Percentiles rank a stretch among this genome's conserved stretches.
Conservation (phyloP, 2,888 invertebrate genomes). For the Stenodera caucasica region DNA sequence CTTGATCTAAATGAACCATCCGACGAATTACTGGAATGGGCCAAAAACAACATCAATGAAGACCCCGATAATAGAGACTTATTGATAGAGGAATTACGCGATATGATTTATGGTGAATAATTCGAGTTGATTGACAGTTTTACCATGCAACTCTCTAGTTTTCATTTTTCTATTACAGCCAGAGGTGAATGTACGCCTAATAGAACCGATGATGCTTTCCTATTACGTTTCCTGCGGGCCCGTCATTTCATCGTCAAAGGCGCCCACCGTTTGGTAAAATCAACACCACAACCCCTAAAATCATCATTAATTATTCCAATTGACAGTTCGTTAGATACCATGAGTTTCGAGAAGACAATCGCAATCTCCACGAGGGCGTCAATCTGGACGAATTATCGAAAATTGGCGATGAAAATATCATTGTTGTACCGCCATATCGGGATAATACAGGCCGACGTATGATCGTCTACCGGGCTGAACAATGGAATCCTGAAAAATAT, state of each 20-base stretch:
- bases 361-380: constrained; percentile 67
- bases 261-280: constrained; percentile 72
- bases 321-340: constrained; percentile 75
- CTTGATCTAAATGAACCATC: constrained; percentile 69
- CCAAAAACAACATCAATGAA: constrained; percentile 69
- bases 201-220: constrained; percentile 74
- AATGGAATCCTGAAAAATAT: constrained; percentile 71
- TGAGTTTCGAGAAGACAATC: constrained; percentile 73
- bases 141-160: background rate
- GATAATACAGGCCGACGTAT: constrained; percentile 75
- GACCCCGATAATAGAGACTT: constrained; percentile 68
- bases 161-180: constrained; percentile 59
- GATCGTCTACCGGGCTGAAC: constrained; percentile 72
- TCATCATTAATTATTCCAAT: constrained; percentile 4
- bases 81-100: constrained; percentile 71
- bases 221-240: constrained; percentile 74
- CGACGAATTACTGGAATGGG: constrained; percentile 67
- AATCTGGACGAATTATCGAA: constrained; percentile 65
- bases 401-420: constrained; percentile 69
- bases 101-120: constrained; percentile 70
- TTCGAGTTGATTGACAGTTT: background rate
- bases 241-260: constrained; percentile 71
- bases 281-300: background rate
- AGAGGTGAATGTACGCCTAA: constrained; percentile 74
- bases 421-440: constrained; percentile 74